Evolutionary conservation across 2,797 vertebrate species (phyloP).

Genomic region (Xenentodon cancila): DNA sequence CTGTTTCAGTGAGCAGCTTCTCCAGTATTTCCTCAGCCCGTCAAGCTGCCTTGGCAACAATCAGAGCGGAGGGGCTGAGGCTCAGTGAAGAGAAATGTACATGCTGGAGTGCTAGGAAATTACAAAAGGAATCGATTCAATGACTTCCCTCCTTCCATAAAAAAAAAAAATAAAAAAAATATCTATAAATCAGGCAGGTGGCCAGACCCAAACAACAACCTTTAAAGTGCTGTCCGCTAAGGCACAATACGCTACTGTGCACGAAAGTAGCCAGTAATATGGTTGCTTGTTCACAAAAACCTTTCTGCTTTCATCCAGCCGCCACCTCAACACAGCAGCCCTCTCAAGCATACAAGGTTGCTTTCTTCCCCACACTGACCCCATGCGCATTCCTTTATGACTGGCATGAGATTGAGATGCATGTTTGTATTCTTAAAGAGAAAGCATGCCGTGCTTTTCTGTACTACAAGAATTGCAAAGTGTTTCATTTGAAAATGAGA

Average conservation of each 20-base stretch:
- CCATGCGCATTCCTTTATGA: slow-evolving; percentile 22
- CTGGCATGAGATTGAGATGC: slow-evolving; percentile 1
- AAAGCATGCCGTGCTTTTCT: slow-evolving; percentile 9
- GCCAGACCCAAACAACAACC: slow-evolving; percentile 61
- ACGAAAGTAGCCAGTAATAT: slow-evolving; percentile 1
- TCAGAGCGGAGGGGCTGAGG: slow-evolving; percentile 61
- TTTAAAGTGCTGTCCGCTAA: slow-evolving; percentile 59
- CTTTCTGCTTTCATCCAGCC: slow-evolving; percentile 6
- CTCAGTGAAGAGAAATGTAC: slow-evolving; percentile 63
- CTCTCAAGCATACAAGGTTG: slow-evolving; percentile 26
- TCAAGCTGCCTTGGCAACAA: slow-evolving; percentile 71
- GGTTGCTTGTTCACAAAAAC: slow-evolving; percentile 19
- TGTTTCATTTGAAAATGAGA: slow-evolving; percentile 44
- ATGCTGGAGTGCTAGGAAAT: slow-evolving; percentile 70
- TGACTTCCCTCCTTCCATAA: slow-evolving; percentile 53
- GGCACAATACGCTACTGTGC: slow-evolving; percentile 13
- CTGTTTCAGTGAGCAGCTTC: slow-evolving; percentile 69
- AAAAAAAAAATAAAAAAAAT: slow-evolving; percentile 55
- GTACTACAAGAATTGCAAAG: slow-evolving; percentile 21
- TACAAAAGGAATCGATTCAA: slow-evolving; percentile 77
- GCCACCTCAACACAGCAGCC: slow-evolving; percentile 8
- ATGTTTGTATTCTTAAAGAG: slow-evolving; percentile 12
- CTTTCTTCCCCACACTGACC: slow-evolving; percentile 5
- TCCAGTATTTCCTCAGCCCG: slow-evolving; percentile 57
- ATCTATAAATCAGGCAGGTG: slow-evolving; percentile 70